These are phyloP conservation scores for Lasioglossum malachurum DNA, from an alignment of 2,888 invertebrate species.

Conservation along the genomic window DNA sequence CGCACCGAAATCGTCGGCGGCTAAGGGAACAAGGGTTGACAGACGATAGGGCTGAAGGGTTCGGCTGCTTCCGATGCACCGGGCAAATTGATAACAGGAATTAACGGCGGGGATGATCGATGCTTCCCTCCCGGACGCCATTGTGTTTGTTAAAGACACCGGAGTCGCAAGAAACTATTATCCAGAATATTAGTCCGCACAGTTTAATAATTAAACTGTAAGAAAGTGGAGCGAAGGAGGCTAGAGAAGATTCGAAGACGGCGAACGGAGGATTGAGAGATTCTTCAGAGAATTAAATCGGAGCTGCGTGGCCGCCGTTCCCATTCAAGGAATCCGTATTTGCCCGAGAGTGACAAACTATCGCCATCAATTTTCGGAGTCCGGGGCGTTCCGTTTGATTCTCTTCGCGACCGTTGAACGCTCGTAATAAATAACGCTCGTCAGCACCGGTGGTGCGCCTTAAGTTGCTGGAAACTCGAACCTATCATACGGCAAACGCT, in stretches of 20 bases:
- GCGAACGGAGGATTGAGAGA: background rate
- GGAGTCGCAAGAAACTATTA: no score
- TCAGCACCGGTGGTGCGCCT: conserved; percentile 63
- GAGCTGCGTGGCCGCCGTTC: background rate
- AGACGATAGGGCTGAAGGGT: conserved; percentile 58
- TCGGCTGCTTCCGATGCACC: conserved; percentile 30
- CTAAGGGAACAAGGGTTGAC: conserved; percentile 71
- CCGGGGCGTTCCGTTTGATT: conserved; percentile 30
- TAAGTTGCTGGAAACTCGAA: conserved; percentile 65
- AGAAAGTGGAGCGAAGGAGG: background rate
- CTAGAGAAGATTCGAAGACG: background rate
- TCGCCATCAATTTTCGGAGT: conserved; percentile 20
- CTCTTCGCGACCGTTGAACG: conserved; percentile 42
- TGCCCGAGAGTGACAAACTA: background rate
- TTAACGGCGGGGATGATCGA: conserved; percentile 37
- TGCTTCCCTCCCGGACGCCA: background rate
- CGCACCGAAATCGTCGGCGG: conserved; percentile 54
- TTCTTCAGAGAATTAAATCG: background rate
- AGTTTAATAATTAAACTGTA: background rate
- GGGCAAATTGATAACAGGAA: conserved; percentile 42
- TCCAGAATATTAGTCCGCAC: no score
- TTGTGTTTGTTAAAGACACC: no score
- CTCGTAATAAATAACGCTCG: conserved; percentile 70
- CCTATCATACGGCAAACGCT: conserved; percentile 62
- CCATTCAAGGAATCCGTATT: background rate